phyloP scores from a whole-genome alignment of 2,797 vertebrate genomes.

The Centroberyx gerrardi region DNA sequence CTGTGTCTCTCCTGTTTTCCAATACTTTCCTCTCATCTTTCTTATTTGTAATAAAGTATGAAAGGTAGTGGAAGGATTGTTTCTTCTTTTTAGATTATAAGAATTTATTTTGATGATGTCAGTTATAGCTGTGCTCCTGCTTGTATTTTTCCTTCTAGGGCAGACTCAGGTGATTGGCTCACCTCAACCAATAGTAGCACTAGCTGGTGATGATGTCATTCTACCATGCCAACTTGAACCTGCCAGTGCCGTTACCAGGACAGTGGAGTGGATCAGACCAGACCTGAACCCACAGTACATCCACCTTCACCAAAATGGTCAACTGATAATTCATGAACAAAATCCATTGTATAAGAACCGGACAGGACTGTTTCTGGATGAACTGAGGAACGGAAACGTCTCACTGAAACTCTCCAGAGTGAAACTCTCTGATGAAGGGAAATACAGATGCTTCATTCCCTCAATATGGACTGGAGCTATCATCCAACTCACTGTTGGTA shows the following conservation, averaged over 20 bases:
- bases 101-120: too few species aligned
- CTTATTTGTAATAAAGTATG: too few species aligned
- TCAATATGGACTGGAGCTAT: too few species aligned
- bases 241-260: slow-evolving; percentile 9
- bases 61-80: too few species aligned
- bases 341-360: slow-evolving; percentile 41
- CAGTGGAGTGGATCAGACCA: slow-evolving; percentile 48
- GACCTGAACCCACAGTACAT: slow-evolving; percentile 6
- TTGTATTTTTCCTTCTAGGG: background rate
- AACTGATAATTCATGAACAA: background rate
- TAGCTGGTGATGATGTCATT: slow-evolving; percentile 38
- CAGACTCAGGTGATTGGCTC: too few species aligned
- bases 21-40: too few species aligned
- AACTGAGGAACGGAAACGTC: slow-evolving; percentile 62
- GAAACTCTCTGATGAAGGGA: slow-evolving; percentile 52
- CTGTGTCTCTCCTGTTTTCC: too few species aligned
- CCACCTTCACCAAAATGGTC: slow-evolving; percentile 4
- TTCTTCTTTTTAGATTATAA: too few species aligned
- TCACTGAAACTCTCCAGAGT: slow-evolving; percentile 45
- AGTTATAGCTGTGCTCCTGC: too few species aligned
- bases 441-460: background rate
- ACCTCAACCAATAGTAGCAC: background rate
- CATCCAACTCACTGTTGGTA: too few species aligned
- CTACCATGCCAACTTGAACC: slow-evolving; percentile 37
- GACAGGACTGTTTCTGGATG: slow-evolving; percentile 38